phyloP scores from a whole-genome alignment of 2,113 vertebrate genomes.

The Puma concolor region DNA sequence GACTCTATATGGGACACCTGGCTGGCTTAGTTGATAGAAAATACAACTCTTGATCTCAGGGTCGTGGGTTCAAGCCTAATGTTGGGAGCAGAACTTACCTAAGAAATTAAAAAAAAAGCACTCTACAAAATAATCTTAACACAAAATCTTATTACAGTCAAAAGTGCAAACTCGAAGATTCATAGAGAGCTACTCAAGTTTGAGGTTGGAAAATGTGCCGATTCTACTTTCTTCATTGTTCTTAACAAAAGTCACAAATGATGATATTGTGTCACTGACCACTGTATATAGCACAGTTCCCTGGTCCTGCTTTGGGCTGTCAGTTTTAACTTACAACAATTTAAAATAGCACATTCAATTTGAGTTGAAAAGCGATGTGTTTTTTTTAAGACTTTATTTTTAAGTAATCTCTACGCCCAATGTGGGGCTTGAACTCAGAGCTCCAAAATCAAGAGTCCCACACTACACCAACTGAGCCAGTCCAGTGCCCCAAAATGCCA shows the following conservation, averaged over 20 bases:
- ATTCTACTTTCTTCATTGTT: slow-evolving; percentile 25
- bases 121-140: background rate
- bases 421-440: background rate
- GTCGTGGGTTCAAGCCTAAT: background rate
- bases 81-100: background rate
- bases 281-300: background rate
- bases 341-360: slow-evolving; percentile 12
- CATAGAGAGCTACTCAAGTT: background rate
- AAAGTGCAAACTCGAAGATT: slow-evolving; percentile 11
- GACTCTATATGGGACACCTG: background rate
- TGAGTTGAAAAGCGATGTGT: slow-evolving; percentile 58
- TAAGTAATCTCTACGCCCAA: background rate
- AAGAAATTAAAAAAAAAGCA: background rate
- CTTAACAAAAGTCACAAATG: slow-evolving; percentile 21
- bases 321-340: slow-evolving; percentile 47
- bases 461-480: background rate
- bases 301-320: background rate
- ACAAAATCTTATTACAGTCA: slow-evolving; percentile 6
- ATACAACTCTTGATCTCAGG: background rate
- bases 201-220: background rate
- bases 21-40: background rate
- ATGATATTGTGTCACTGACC: background rate
- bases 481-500: slow-evolving; percentile 2
- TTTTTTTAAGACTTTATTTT: background rate
- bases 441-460: background rate